Percentiles rank a stretch among this genome's conserved stretches.
Evolutionary conservation across 2,113 vertebrate species (phyloP).

Genomic region (Forbesichthys papilliferus): DNA sequence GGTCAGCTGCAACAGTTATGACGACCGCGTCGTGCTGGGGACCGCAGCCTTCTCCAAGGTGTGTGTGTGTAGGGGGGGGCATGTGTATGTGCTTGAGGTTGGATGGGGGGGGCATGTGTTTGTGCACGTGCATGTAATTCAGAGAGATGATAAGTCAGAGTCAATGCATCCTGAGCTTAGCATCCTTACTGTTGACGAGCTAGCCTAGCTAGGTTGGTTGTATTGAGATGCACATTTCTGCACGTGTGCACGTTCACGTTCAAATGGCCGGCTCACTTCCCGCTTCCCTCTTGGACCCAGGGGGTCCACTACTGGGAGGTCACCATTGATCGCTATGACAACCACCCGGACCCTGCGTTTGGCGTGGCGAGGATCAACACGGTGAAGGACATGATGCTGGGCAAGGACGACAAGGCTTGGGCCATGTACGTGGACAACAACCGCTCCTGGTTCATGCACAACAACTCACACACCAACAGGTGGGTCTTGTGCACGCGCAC

Average conservation of each 20-base stretch:
- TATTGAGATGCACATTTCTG: too few relatives aligned
- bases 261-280: too few relatives aligned
- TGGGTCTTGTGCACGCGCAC: conserved; percentile 34
- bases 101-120: background rate
- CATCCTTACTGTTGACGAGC: too few relatives aligned
- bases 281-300: conserved; percentile 21
- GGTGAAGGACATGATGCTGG: conserved; percentile 95
- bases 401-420: conserved; percentile 97
- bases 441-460: conserved; percentile 99
- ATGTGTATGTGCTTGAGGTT: background rate
- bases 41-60: conserved; percentile 93
- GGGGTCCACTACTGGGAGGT: conserved; percentile 96
- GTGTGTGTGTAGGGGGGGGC: background rate
- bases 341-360: conserved; percentile 96
- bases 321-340: conserved; percentile 92
- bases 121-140: background rate
- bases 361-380: conserved; percentile 93
- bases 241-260: too few relatives aligned
- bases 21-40: conserved; percentile 94
- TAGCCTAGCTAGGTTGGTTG: too few relatives aligned
- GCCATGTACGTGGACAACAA: conserved; percentile 99
- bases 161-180: too few relatives aligned
- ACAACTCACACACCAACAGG: conserved; percentile 98
- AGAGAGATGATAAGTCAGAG: too few relatives aligned
- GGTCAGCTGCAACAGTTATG: conserved; percentile 92